Conservation (phyloP, 2,797 vertebrate species). For the Labeo calbasu region DNA sequence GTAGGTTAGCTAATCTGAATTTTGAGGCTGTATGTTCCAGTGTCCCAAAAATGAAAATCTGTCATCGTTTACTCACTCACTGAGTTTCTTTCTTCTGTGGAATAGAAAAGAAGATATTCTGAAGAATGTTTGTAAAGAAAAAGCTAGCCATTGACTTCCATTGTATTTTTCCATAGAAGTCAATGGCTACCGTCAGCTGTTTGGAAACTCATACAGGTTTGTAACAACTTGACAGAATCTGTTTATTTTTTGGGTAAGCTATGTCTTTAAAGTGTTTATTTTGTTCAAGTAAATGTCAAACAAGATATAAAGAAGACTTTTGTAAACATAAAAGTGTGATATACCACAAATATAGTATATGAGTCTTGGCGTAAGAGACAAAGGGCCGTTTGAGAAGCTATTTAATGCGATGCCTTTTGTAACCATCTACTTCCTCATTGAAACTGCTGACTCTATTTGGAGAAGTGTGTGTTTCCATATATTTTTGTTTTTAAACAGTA, state of each 20-base stretch:
- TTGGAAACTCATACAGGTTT: neutral
- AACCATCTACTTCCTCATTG: constrained; percentile 34
- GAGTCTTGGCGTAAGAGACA: neutral
- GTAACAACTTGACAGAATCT: neutral
- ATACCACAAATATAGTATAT: neutral
- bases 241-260: neutral
- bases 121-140: neutral
- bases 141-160: neutral
- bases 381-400: neutral
- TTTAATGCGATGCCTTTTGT: constrained; percentile 16
- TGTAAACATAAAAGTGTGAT: neutral
- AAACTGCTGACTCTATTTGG: constrained; percentile 18
- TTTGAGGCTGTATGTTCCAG: neutral
- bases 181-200: neutral
- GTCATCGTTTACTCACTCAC: neutral
- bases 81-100: neutral
- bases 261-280: neutral
- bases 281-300: neutral
- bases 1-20: neutral
- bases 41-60: neutral
- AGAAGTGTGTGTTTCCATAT: constrained; percentile 14
- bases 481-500: neutral
- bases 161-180: neutral
- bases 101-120: neutral
- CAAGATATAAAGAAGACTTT: neutral